Conservation (phyloP, 2,888 invertebrate genomes). For the Pseudanteris insignis region DNA sequence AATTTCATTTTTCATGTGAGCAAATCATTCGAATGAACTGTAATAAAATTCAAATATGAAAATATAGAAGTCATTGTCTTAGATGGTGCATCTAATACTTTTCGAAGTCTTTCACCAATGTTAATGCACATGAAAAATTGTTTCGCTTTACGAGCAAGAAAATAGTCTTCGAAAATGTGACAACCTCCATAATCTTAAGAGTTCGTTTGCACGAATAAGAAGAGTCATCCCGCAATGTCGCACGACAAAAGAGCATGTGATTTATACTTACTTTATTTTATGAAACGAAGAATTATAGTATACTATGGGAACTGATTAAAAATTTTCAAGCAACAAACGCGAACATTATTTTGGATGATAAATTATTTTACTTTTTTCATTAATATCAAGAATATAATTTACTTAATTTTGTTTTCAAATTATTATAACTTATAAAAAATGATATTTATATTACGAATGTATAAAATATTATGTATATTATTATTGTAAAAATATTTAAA, state of each 20-base stretch:
- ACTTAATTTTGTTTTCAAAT: too few species aligned
- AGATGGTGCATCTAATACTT: not conserved
- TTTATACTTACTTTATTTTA: constrained; percentile 11
- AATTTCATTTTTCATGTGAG: not conserved
- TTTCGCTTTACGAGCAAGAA: constrained; percentile 8
- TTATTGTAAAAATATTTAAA: too few species aligned
- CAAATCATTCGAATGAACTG: too few species aligned
- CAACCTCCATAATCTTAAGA: constrained; percentile 11
- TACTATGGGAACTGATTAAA: constrained; percentile 2
- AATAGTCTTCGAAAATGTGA: constrained; percentile 13
- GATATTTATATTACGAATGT: too few species aligned
- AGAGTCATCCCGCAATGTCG: constrained; percentile 10
- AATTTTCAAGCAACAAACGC: too few species aligned
- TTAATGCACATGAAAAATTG: constrained; percentile 16
- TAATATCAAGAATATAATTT: too few species aligned
- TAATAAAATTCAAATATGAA: constrained; percentile 9
- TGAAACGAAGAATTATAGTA: constrained; percentile 2
- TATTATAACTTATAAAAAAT: too few species aligned
- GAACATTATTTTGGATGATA: too few species aligned
- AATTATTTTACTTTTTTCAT: too few species aligned
- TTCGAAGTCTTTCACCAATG: constrained; percentile 2
- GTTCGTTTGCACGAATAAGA: constrained; percentile 10
- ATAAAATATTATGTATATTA: too few species aligned
- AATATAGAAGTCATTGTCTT: constrained; percentile 9
- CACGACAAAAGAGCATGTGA: constrained; percentile 9